These are phyloP conservation scores for Germaria angustata DNA, from an alignment of 2,888 invertebrate genomes.

Conservation along the genomic window DNA sequence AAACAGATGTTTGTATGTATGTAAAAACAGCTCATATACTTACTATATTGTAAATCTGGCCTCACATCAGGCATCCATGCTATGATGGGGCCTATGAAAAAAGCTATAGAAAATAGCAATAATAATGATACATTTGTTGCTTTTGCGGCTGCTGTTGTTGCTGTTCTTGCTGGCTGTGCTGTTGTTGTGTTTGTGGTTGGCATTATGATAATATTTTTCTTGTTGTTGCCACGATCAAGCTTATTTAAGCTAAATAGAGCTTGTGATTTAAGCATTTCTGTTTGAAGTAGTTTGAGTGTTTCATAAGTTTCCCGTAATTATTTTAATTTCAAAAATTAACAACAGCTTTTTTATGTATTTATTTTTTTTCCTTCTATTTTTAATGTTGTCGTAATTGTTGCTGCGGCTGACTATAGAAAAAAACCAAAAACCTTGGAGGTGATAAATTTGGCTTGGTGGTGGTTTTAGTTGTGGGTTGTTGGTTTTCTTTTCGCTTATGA, in stretches of 20 bases:
- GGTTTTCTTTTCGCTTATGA: neutral
- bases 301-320: slow-evolving; percentile 61
- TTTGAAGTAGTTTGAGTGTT: slow-evolving; percentile 30
- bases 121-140: slow-evolving; percentile 54
- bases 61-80: slow-evolving; percentile 79
- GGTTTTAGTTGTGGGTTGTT: slow-evolving; percentile 60
- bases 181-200: slow-evolving; percentile 23
- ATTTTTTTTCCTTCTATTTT: slow-evolving; percentile 25
- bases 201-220: slow-evolving; percentile 44
- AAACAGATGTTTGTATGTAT: neutral
- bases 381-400: slow-evolving; percentile 46
- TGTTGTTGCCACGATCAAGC: slow-evolving; percentile 21
- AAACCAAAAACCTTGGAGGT: slow-evolving; percentile 58
- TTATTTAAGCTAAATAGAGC: slow-evolving; percentile 60
- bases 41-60: slow-evolving; percentile 77
- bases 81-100: slow-evolving; percentile 56
- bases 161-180: neutral
- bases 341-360: slow-evolving; percentile 27
- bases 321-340: slow-evolving; percentile 51
- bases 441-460: slow-evolving; percentile 45
- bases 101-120: slow-evolving; percentile 59
- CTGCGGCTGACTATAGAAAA: slow-evolving; percentile 19
- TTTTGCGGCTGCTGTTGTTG: neutral
- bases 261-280: slow-evolving; percentile 60
- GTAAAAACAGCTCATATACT: slow-evolving; percentile 62